phyloP scores from a whole-genome alignment of 1,140 invertebrate species.

The Pseudomyrmex pallidus region DNA sequence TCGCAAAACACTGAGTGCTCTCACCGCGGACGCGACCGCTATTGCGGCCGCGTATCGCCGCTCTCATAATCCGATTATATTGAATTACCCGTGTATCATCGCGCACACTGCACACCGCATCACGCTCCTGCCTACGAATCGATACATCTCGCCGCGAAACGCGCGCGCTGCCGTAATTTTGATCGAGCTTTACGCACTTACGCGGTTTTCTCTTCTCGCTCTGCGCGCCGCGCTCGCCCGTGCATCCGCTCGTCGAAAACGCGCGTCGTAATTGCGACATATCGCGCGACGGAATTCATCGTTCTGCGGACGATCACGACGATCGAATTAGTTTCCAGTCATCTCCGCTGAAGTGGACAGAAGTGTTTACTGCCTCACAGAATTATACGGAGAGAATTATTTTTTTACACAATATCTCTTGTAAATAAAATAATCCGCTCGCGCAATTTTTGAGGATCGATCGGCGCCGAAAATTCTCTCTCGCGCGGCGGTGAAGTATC shows the following conservation, averaged over 20 bases:
- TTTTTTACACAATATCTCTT: no score
- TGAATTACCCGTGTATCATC: conserved; percentile 80
- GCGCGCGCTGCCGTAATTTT: conserved; percentile 50
- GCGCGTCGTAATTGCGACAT: background rate
- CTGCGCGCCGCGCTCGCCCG: background rate
- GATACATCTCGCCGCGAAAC: conserved; percentile 62
- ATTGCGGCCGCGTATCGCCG: conserved; percentile 79
- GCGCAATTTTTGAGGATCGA: background rate
- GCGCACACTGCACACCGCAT: conserved; percentile 35
- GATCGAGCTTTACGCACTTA: conserved; percentile 41
- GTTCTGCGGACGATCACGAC: conserved; percentile 11
- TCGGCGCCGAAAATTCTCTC: conserved; percentile 16
- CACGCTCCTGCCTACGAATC: conserved; percentile 65
- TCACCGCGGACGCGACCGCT: conserved; percentile 80
- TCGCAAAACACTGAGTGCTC: conserved; percentile 82
- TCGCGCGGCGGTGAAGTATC: conserved; percentile 2
- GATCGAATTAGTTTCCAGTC: conserved; percentile 20
- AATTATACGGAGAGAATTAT: background rate
- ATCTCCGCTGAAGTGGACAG: background rate
- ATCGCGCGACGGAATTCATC: background rate
- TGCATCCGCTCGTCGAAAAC: background rate
- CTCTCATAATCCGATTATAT: conserved; percentile 83
- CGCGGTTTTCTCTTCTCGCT: background rate
- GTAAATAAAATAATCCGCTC: no score
- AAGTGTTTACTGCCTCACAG: background rate